Base-by-base conservation (phyloP, 2,888 invertebrate species). In the Cyaniris semiargus region DNA sequence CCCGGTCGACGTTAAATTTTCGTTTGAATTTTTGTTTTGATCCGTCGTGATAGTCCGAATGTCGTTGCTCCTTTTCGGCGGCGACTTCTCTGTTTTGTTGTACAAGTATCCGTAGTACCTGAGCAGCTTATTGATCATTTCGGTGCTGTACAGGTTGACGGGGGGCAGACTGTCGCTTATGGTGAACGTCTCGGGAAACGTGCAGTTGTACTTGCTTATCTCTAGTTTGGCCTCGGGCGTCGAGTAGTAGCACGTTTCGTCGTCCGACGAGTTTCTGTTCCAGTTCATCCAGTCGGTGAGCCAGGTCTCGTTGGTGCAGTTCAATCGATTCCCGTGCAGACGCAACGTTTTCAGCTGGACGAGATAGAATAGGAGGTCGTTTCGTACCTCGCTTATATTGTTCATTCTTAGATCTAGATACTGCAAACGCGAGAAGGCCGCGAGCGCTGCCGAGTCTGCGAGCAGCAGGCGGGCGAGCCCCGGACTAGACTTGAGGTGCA, bases 401-500 rank as follows among this genome's bases (percentile, higher is more conserved):
- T 95, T 95, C 83, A 97, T 91, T 81, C 96, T 95, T 79, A 98
- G 88, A 89, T 97, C 96, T 79, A 98, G 89, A 82, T 96, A 95
- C 83, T 96, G 95, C 72, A 97, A 91, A 85, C 96, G 95, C 76
- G 96, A 95, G 84, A 97, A 95, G 1, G 96, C 96, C 34, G 96
- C 96, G 79, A 97, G 89, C 8, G 96, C 95, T 1, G 96, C 96
- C 48, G 96, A 96, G 86, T 97, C 96, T 72, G 95, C 95, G 81
- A 97, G 90, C 78, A 96, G 92, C 86, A 96, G 96, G 78, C 95
- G 92, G 66, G 96, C 96, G 81, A 97, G 94, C 79, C 95, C 95
- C 0, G 96, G 96, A 86, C 97, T 97, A 79, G 95, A 94, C 80
- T 97, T 96, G 76, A 98, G 93, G 89, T 97, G 97, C 81, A 98